Percentiles rank a stretch among this genome's conserved stretches.
These are phyloP conservation scores for Pollenia angustigena DNA, from an alignment of 2,888 invertebrate species.

Conservation along the genomic window DNA sequence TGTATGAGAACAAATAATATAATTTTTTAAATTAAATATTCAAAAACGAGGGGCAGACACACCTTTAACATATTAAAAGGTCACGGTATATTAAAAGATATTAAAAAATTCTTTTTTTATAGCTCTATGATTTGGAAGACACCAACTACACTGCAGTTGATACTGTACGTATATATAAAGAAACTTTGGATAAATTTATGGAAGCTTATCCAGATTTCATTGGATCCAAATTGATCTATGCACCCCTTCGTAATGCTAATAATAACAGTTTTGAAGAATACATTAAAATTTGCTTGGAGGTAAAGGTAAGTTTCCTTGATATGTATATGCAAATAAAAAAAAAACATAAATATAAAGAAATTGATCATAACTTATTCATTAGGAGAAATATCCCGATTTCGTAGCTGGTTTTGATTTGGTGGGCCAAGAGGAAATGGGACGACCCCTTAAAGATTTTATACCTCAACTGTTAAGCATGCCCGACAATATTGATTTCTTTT, in stretches of 20 bases:
- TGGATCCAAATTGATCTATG: conserved; percentile 89
- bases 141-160: conserved; percentile 85
- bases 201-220: conserved; percentile 87
- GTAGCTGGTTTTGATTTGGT: conserved; percentile 93
- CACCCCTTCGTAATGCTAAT: conserved; percentile 86
- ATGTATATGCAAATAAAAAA: too few relatives aligned
- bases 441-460: conserved; percentile 87
- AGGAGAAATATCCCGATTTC: conserved; percentile 86
- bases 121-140: conserved; percentile 88
- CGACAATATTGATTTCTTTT: conserved; percentile 87
- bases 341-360: too few relatives aligned
- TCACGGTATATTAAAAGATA: neutral
- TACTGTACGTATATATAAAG: conserved; percentile 86
- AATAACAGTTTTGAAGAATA: conserved; percentile 84
- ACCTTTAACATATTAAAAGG: neutral
- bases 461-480: conserved; percentile 85
- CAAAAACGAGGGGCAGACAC: too few relatives aligned
- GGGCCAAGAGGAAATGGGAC: conserved; percentile 90
- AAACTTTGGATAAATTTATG: conserved; percentile 86
- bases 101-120: neutral
- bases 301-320: conserved; percentile 77
- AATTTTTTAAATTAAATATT: neutral
- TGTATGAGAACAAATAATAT: neutral
- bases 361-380: conserved; percentile 77
- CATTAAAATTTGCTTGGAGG: conserved; percentile 80